Evolutionary conservation across 2,797 vertebrate species (phyloP).

Genomic region (Loris lydekkerianus): DNA sequence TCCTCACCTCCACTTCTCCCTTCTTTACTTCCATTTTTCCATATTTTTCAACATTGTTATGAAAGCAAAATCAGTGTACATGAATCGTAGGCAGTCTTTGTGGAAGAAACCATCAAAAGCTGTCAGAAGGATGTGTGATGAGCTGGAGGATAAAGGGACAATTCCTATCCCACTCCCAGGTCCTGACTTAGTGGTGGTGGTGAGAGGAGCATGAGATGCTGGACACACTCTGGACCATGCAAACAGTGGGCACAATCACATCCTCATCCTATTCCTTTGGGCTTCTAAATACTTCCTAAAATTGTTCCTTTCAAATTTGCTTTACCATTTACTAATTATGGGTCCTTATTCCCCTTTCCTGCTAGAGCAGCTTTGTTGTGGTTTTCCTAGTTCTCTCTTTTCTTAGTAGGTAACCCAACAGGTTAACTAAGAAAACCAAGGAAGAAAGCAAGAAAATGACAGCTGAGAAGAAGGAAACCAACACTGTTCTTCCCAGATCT

Average conservation of each 20-base stretch:
- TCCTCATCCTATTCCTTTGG: rapidly evolving
- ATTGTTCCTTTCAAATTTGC: neutral
- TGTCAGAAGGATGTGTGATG: neutral
- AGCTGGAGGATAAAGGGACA: neutral
- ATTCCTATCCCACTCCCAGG: rapidly evolving
- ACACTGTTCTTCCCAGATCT: neutral
- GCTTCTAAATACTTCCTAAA: neutral
- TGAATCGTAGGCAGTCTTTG: neutral
- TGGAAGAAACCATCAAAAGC: neutral
- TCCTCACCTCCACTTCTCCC: neutral
- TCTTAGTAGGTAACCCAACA: too few species aligned
- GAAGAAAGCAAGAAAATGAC: neutral
- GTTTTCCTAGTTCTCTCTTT: neutral
- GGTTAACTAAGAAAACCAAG: neutral
- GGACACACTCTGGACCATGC: neutral
- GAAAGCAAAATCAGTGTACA: neutral
- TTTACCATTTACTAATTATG: neutral
- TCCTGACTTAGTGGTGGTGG: neutral
- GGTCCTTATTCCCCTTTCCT: neutral
- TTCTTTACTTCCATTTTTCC: neutral
- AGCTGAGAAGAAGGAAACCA: neutral
- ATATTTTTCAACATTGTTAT: neutral
- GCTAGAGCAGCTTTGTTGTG: neutral
- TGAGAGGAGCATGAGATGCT: neutral
- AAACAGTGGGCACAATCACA: too few species aligned